Evolutionary conservation across 1,140 invertebrate species (phyloP).

Genomic region (Pentalonia nigronervosa): DNA sequence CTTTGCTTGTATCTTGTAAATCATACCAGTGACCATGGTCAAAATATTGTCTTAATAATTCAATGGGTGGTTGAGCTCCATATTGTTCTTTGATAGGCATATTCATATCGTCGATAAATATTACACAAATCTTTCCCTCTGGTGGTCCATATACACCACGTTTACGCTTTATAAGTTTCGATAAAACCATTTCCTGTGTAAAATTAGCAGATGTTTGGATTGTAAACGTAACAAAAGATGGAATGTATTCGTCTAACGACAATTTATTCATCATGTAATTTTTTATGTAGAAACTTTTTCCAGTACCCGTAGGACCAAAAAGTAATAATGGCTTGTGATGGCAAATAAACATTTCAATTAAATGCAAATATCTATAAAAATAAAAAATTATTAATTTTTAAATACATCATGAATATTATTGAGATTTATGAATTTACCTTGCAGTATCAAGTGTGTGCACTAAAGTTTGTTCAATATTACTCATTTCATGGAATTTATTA

Average conservation of each 20-base stretch:
- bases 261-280: constrained; percentile 79
- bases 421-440: constrained; percentile 13
- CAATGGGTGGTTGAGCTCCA: constrained; percentile 90
- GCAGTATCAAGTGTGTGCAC: constrained; percentile 18
- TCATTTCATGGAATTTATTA: constrained; percentile 69
- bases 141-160: constrained; percentile 94
- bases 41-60: constrained; percentile 90
- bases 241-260: constrained; percentile 81
- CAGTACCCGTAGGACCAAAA: constrained; percentile 93
- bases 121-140: constrained; percentile 79
- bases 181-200: constrained; percentile 94
- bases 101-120: constrained; percentile 78
- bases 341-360: constrained; percentile 74
- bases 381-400: constrained; percentile 64
- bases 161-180: constrained; percentile 83
- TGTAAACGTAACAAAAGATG: constrained; percentile 91
- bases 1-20: constrained; percentile 79
- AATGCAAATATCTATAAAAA: constrained; percentile 70
- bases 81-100: constrained; percentile 86
- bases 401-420: neutral
- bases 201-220: constrained; percentile 84
- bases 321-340: constrained; percentile 77
- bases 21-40: constrained; percentile 91
- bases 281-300: constrained; percentile 86
- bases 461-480: constrained; percentile 67